Conservation (phyloP, 1,140 invertebrate genomes). For the Belonocnema kinseyi region DNA sequence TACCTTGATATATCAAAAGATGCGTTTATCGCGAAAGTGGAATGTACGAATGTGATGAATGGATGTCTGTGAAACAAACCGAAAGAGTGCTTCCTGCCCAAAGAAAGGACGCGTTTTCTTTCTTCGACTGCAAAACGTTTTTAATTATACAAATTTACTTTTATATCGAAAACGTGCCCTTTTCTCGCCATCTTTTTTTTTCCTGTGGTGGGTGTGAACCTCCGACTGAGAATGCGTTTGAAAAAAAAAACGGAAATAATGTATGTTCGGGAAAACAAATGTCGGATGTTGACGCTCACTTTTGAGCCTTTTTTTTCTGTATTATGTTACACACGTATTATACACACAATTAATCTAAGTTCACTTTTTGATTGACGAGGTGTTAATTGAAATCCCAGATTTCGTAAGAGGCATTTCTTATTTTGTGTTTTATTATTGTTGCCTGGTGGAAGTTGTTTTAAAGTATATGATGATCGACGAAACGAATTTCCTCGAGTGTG, state of each 20-base stretch:
- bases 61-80: constrained; percentile 41
- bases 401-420: constrained; percentile 11
- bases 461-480: constrained; percentile 3
- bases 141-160: constrained; percentile 35
- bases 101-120: constrained; percentile 6
- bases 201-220: not conserved
- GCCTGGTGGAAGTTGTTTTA: constrained; percentile 6
- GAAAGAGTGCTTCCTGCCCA: constrained; percentile 42
- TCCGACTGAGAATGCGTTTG: constrained; percentile 15
- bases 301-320: constrained; percentile 47
- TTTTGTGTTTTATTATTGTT: constrained; percentile 22
- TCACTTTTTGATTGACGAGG: constrained; percentile 28
- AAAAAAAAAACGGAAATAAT: constrained; percentile 32
- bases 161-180: constrained; percentile 32
- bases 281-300: constrained; percentile 35
- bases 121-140: constrained; percentile 32
- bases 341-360: constrained; percentile 45
- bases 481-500: constrained; percentile 20
- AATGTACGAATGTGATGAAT: constrained; percentile 27
- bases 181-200: constrained; percentile 17
- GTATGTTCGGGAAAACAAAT: constrained; percentile 9
- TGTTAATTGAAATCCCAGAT: constrained; percentile 19
- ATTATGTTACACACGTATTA: constrained; percentile 42
- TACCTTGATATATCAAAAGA: constrained; percentile 54
- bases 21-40: constrained; percentile 34